A percentile compares a stretch with the other conserved stretches of the same genome.
Evolutionary conservation across 2,113 vertebrate genomes (phyloP).

Genomic region (Verasper variegatus): DNA sequence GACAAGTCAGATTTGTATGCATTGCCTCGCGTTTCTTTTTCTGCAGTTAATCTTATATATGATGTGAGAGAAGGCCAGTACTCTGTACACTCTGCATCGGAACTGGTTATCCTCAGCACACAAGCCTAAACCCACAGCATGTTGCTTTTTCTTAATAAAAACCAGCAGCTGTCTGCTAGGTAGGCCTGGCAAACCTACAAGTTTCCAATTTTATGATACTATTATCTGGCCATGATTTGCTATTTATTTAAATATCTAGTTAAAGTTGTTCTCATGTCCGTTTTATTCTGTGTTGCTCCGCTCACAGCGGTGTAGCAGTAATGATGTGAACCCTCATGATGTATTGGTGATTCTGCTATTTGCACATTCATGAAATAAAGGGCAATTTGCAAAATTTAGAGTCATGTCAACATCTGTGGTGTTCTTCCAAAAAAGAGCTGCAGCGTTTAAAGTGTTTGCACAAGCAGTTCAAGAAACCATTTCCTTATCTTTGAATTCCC

Average conservation of each 20-base stretch:
- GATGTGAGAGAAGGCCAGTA: too few species aligned
- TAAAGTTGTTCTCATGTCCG: too few species aligned
- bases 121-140: background rate
- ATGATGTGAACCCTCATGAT: background rate
- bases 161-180: background rate
- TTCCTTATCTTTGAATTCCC: constrained; percentile 41
- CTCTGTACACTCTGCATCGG: background rate
- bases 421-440: constrained; percentile 25
- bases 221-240: too few species aligned
- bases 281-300: background rate
- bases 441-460: constrained; percentile 22
- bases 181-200: background rate
- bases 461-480: constrained; percentile 53
- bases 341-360: background rate
- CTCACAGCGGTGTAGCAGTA: background rate
- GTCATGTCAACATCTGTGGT: background rate
- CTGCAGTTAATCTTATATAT: too few species aligned
- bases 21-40: too few species aligned
- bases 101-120: background rate
- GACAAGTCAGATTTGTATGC: too few species aligned
- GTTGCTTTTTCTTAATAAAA: background rate
- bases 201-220: too few species aligned
- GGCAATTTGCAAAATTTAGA: background rate
- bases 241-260: too few species aligned
- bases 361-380: background rate